These are phyloP conservation scores for Triplophysa rosa DNA, from an alignment of 2,113 vertebrate species.

Conservation along the genomic window DNA sequence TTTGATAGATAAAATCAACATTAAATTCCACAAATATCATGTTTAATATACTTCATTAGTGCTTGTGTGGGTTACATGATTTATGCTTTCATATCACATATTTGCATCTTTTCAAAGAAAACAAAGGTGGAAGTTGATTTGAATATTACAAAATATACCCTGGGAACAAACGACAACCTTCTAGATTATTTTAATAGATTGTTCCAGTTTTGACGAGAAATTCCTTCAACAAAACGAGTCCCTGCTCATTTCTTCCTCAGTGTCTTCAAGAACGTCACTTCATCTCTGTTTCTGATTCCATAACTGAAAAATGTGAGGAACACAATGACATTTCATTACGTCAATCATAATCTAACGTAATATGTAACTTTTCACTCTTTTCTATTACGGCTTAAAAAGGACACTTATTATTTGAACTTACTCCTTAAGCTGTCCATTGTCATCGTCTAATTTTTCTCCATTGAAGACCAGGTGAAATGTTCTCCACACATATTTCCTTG, in stretches of 20 bases:
- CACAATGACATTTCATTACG: background rate
- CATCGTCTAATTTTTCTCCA: constrained; percentile 90
- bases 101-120: constrained; percentile 15
- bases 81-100: background rate
- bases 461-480: constrained; percentile 82
- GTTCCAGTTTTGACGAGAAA: background rate
- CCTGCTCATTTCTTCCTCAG: constrained; percentile 77
- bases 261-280: constrained; percentile 92
- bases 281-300: constrained; percentile 91
- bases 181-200: too few species aligned
- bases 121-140: background rate
- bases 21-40: background rate
- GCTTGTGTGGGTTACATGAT: background rate
- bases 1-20: background rate
- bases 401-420: constrained; percentile 69
- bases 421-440: constrained; percentile 89
- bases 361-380: background rate
- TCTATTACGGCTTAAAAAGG: background rate
- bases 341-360: background rate
- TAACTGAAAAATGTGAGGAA: constrained; percentile 73
- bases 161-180: too few species aligned
- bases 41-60: background rate
- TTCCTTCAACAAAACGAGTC: background rate
- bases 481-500: constrained; percentile 91
- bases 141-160: background rate